Base-by-base conservation (phyloP, 2,113 vertebrate species). In the Propithecus coquereli region DNA sequence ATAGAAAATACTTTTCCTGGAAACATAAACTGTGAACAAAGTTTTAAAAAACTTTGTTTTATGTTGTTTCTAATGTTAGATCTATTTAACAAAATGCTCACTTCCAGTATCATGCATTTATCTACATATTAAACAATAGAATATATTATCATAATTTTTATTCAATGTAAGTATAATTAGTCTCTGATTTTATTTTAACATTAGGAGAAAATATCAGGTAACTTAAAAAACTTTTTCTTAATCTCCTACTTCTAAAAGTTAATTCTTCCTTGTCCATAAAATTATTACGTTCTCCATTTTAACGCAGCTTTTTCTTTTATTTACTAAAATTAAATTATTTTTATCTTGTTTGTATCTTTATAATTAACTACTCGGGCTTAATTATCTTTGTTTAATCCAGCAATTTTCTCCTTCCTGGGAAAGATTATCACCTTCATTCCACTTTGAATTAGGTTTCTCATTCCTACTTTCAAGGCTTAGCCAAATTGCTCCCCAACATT, bases 391-490 rank as follows among this genome's bases (percentile, higher is more conserved):
- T 79, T 87, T 94, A 83, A 89, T 80, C 73, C 81, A 89, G 14
- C 47, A 94, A 81, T 95, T 96, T 97, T 73, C 65, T 94, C 77
- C 91, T 96, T 92, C 92, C 50, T 66, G n/a, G 50, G 50, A 68
- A 90, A 93, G 97, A 97, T 96, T 97, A 94, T 93, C 96, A 96
- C 97, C 73, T 70, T 86, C 45, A 34, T 88, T 45, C 27, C 83
- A 57, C 52, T 95, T 96, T 83, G 86, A 97, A 63, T 91, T 94
- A 59, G 18, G n/a, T 80, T 97, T 95, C 61, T 94, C 61, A 45
- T 86, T 89, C 68, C 52, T 82, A 30, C 54, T 96, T 90, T 82
- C 54, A 80, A 96, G 93, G 70, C 50, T 96, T 85, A 96, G 66
- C 57, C 91, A 96, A 37, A 83, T 34, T 70, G 83, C n/a, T 79